phyloP scores from a whole-genome alignment of 2,888 invertebrate species.

The Sepioteuthis lessoniana region DNA sequence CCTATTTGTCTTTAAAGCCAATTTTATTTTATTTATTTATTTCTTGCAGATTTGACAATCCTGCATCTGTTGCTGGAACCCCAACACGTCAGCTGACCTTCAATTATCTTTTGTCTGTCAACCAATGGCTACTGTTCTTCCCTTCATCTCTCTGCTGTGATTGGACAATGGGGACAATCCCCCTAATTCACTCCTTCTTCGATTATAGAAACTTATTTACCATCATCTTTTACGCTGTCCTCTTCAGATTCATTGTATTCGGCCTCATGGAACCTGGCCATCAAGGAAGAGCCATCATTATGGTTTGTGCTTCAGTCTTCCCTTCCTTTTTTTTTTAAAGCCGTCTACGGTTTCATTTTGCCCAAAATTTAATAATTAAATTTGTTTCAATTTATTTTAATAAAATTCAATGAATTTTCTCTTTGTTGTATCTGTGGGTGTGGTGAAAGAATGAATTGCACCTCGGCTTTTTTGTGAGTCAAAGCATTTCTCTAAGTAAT shows the following conservation, averaged over 20 bases:
- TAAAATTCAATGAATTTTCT: too few species aligned
- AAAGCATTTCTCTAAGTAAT: too few species aligned
- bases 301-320: slow-evolving; percentile 78
- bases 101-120: slow-evolving; percentile 92
- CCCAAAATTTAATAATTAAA: background rate
- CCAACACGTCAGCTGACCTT: slow-evolving; percentile 92
- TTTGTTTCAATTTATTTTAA: too few species aligned
- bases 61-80: slow-evolving; percentile 89
- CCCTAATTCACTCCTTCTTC: slow-evolving; percentile 85
- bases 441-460: too few species aligned
- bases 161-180: slow-evolving; percentile 98
- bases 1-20: background rate
- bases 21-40: background rate
- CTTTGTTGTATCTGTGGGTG: too few species aligned
- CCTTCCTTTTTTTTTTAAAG: too few species aligned
- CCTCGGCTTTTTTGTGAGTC: too few species aligned
- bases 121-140: slow-evolving; percentile 90
- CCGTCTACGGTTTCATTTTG: background rate
- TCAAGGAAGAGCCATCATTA: slow-evolving; percentile 80
- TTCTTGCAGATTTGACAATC: slow-evolving; percentile 91
- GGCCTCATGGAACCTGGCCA: slow-evolving; percentile 61
- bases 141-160: slow-evolving; percentile 95
- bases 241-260: slow-evolving; percentile 66
- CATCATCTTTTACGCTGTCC: slow-evolving; percentile 80
- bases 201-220: slow-evolving; percentile 90